phyloP scores from a whole-genome alignment of 2,113 vertebrate genomes.

The Cepphus grylle region DNA sequence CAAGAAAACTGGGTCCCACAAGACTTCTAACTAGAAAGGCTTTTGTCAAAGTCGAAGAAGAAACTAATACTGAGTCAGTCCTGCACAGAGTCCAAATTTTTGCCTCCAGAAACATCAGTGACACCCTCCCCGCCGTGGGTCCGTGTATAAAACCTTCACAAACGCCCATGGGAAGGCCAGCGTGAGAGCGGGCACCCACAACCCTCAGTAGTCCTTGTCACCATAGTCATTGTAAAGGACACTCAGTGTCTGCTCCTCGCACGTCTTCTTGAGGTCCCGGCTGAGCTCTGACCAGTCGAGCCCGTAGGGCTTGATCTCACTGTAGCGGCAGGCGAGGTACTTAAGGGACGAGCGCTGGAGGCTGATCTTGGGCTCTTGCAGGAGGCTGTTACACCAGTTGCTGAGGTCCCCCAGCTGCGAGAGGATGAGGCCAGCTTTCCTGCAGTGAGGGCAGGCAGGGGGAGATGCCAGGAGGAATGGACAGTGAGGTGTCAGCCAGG shows the following conservation, averaged over 20 bases:
- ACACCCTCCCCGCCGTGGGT: neutral
- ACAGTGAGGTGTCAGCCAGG: accelerated
- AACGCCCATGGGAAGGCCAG: neutral
- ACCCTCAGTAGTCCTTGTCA: constrained; percentile 88
- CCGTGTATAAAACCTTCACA: constrained; percentile 51
- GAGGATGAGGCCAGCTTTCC: constrained; percentile 95
- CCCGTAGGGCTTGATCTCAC: constrained; percentile 91
- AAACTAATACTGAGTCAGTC: constrained; percentile 37
- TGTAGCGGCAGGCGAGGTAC: constrained; percentile 94
- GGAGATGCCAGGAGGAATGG: neutral
- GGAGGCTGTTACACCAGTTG: constrained; percentile 89
- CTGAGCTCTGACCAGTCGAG: constrained; percentile 91
- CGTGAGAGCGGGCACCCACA: neutral
- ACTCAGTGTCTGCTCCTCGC: constrained; percentile 89
- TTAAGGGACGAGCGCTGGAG: constrained; percentile 87
- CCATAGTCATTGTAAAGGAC: constrained; percentile 97
- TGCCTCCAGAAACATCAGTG: constrained; percentile 1
- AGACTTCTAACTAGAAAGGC: constrained; percentile 49
- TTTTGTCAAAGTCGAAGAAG: constrained; percentile 25
- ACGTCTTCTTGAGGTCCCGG: constrained; percentile 91
- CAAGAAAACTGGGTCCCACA: constrained; percentile 41
- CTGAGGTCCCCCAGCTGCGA: constrained; percentile 92
- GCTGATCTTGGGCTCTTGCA: constrained; percentile 92
- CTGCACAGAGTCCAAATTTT: neutral
- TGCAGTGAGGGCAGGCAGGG: constrained; percentile 49